Conservation (phyloP, 2,888 invertebrate genomes). For the Pocota personata region DNA sequence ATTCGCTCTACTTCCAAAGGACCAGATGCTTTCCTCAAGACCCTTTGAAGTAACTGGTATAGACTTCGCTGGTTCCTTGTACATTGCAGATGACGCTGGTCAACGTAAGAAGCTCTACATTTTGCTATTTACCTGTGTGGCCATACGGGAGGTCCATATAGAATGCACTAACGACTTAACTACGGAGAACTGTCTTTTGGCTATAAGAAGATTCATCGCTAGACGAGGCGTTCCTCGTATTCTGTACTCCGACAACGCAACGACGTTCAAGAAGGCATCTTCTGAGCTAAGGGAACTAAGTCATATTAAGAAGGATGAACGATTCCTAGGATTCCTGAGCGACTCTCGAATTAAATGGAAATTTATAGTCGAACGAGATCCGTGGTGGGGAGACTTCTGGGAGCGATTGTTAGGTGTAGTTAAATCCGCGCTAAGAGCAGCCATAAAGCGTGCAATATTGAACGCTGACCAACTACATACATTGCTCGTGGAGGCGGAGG, state of each 20-base stretch:
- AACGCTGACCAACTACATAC: conserved; percentile 4
- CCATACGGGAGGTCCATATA: no score
- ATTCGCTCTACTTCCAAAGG: no score
- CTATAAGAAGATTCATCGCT: conserved; percentile 34
- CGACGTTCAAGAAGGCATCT: conserved; percentile 35
- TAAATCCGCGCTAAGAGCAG: neutral
- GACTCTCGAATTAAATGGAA: neutral
- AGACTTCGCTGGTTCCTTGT: no score
- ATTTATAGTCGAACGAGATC: no score
- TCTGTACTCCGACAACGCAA: conserved; percentile 40
- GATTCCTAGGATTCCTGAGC: conserved; percentile 7
- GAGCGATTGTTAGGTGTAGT: no score
- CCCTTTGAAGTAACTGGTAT: no score
- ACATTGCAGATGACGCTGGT: no score
- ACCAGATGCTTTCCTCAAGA: no score
- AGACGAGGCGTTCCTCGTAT: conserved; percentile 22
- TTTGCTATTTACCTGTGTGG: no score
- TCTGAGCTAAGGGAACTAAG: neutral
- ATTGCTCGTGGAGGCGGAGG: neutral
- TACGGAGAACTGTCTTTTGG: conserved; percentile 13
- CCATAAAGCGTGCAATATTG: neutral
- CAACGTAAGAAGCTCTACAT: no score
- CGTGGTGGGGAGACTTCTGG: conserved; percentile 5
- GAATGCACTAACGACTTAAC: no score
- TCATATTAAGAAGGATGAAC: neutral